Evolutionary conservation across 2,113 vertebrate species (phyloP).

Genomic region (Otolemur garnettii): DNA sequence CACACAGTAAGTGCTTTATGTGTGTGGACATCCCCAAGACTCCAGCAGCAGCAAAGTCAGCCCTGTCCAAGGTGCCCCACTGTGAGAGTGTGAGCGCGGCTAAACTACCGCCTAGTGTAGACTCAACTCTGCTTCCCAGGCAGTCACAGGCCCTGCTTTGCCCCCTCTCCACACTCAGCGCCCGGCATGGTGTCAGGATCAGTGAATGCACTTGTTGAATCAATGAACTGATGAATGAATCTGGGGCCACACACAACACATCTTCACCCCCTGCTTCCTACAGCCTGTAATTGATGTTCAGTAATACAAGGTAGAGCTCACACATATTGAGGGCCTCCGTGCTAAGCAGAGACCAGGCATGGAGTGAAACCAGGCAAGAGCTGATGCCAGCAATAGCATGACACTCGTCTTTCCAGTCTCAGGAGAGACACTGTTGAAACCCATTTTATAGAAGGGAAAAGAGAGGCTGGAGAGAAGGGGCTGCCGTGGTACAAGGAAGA

Average conservation of each 20-base stretch:
- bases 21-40: rapidly evolving
- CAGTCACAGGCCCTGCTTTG: rapidly evolving
- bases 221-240: neutral
- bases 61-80: neutral
- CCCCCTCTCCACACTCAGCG: rapidly evolving
- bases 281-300: neutral
- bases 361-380: too few species aligned
- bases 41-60: neutral
- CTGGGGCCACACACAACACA: too few species aligned
- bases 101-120: neutral
- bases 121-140: neutral
- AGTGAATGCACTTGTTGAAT: neutral
- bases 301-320: neutral
- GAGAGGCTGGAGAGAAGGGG: neutral
- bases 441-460: neutral
- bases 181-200: too few species aligned
- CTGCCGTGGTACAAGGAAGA: rapidly evolving
- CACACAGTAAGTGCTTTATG: neutral
- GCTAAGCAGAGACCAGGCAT: too few species aligned
- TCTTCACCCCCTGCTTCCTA: neutral
- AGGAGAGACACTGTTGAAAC: rapidly evolving
- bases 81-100: neutral
- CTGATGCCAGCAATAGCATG: too few species aligned
- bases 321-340: rapidly evolving
- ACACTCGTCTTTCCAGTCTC: too few species aligned